Evolutionary conservation across 1,140 invertebrate genomes (phyloP).

Genomic region (Drosophila elegans): DNA sequence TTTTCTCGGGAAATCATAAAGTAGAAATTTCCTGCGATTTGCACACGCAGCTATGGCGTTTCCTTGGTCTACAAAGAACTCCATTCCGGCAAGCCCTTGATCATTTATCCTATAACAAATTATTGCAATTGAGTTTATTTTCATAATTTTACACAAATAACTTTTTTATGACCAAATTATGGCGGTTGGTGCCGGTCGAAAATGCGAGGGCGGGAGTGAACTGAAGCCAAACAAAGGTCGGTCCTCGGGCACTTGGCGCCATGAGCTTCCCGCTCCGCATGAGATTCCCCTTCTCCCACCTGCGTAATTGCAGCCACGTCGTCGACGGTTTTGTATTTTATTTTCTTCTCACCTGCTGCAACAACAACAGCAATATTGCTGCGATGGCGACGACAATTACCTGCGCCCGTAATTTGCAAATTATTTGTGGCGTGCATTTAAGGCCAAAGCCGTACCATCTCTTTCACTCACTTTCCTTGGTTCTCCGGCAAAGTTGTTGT

Average conservation of each 20-base stretch:
- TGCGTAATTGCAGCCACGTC: conserved; percentile 43
- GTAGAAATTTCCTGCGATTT: conserved; percentile 17
- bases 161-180: conserved; percentile 80
- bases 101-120: conserved; percentile 59
- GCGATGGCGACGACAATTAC: conserved; percentile 57
- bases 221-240: conserved; percentile 21
- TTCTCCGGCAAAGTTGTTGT: conserved; percentile 34
- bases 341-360: conserved; percentile 53
- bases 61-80: background rate
- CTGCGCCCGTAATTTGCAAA: conserved; percentile 67
- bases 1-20: conserved; percentile 40
- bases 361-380: conserved; percentile 8
- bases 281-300: background rate
- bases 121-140: conserved; percentile 81
- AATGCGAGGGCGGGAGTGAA: background rate
- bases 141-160: conserved; percentile 81
- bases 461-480: background rate
- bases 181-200: background rate
- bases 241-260: conserved; percentile 18
- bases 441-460: conserved; percentile 19
- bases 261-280: conserved; percentile 7
- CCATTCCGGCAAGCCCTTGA: conserved; percentile 5
- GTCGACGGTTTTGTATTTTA: conserved; percentile 39
- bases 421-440: conserved; percentile 62
- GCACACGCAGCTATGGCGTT: conserved; percentile 24